A percentile compares a stretch with the other conserved stretches of the same genome.
Evolutionary conservation across 2,113 vertebrate genomes (phyloP).

Genomic region (Eurypyga helias): DNA sequence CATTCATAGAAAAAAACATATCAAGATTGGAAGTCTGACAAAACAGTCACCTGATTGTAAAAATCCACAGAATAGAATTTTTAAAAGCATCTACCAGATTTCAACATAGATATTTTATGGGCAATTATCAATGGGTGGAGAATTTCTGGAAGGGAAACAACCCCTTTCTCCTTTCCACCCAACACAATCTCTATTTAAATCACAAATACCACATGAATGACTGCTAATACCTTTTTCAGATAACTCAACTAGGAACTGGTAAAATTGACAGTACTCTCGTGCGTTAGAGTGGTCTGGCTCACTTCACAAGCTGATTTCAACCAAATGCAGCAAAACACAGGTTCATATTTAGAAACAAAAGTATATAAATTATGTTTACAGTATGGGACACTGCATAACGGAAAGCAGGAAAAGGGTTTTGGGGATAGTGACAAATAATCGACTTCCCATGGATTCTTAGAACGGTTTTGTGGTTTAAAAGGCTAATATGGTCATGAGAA

Average conservation of each 20-base stretch:
- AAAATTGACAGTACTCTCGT: not conserved
- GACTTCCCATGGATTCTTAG: not conserved
- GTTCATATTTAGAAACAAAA: not conserved
- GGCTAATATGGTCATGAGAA: not conserved
- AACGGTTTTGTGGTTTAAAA: not conserved
- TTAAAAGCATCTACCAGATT: not conserved
- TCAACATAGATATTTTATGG: not conserved
- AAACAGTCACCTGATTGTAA: not conserved
- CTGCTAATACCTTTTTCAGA: not conserved
- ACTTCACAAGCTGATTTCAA: not conserved
- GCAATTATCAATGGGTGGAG: not conserved
- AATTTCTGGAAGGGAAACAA: not conserved
- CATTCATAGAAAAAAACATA: not conserved
- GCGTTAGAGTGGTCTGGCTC: not conserved
- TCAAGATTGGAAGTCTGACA: not conserved
- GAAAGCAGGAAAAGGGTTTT: not conserved
- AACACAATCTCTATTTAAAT: not conserved
- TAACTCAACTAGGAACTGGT: not conserved
- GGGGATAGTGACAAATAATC: not conserved
- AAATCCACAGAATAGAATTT: not conserved
- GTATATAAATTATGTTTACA: not conserved
- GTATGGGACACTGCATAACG: not conserved
- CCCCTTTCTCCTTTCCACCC: not conserved
- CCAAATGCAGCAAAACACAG: not conserved
- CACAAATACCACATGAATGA: not conserved